phyloP scores from a whole-genome alignment of 2,797 vertebrate species.

The Myotis vivesi region DNA sequence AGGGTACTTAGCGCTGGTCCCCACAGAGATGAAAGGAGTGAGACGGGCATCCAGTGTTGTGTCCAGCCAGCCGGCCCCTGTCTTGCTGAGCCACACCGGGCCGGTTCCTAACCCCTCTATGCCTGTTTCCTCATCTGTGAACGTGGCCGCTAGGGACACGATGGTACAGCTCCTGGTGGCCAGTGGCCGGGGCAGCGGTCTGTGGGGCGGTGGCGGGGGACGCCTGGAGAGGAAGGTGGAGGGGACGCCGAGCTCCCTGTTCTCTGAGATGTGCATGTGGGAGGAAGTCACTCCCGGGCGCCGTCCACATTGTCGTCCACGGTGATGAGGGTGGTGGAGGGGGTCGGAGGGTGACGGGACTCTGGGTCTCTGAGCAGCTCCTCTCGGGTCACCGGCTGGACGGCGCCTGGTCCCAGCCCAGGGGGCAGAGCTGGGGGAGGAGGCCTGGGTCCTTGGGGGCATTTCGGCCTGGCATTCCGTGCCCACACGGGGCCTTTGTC shows the following conservation, averaged over 20 bases:
- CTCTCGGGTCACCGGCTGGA: neutral
- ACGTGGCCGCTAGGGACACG: accelerated
- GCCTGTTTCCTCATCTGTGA: neutral
- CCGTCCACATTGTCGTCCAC: accelerated
- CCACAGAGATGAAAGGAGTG: neutral
- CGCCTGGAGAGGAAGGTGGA: accelerated
- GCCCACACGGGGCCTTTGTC: neutral
- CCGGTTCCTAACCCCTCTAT: neutral
- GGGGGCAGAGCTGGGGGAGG: neutral
- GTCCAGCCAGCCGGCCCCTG: neutral
- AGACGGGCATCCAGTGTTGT: neutral
- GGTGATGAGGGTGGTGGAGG: accelerated
- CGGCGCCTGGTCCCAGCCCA: neutral
- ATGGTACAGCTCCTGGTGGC: accelerated
- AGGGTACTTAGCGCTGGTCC: accelerated
- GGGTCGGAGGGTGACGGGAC: accelerated
- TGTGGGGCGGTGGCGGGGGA: accelerated
- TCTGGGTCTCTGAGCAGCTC: too few species aligned
- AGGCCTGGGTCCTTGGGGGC: neutral
- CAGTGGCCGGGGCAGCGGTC: accelerated
- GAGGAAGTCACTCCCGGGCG: accelerated
- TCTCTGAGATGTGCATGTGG: neutral
- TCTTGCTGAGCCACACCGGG: neutral
- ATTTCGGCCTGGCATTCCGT: neutral
- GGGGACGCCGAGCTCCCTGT: accelerated